Base-by-base conservation (phyloP, 2,113 vertebrate species). In the Myanophis thanlyinensis region DNA sequence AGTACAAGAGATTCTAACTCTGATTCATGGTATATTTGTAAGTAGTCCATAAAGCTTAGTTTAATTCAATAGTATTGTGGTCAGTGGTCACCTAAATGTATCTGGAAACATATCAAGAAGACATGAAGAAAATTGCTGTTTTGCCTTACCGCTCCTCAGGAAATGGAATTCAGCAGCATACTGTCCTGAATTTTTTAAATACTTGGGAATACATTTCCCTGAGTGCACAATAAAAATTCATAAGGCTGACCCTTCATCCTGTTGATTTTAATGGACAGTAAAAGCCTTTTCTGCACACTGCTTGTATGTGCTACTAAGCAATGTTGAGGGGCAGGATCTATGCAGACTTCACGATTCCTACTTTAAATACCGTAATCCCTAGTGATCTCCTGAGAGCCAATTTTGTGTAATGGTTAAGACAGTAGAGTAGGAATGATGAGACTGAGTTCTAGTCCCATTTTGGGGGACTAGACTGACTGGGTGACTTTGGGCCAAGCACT, bases 31-130 rank as follows among this genome's bases (percentile, higher is more conserved):
- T 54, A 3, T 51, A 89, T 35, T 56, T 92, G 51, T 88, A 85
- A 88, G 91, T 89, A 44, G 91, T 89, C 91, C 44, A 85, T 59
- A 73, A 89, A 40, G 30, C 91, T 86, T 59, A 25, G 25, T 27
- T 59, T 59, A 59, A 59, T 59, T 27, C 56, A 59, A 59, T 27
- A 59, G 25, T 27, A 59, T 59, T 59, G 56, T 27, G 25, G 56
- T 59, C 67, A 20, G n/a, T 73, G 67, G 15, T 80, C 18, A 80
- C 35, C 35, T 73, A 73, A 73, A 89, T 67, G 20, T 10, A n/a
- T 80, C 56, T 52, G 47, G n/a, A 48, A 90, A 49, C 1, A n/a
- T 12, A 73, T 48, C 12, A 90, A 49, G 25, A 35, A 48, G 47
- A 22, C n/a, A 84, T 13, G 59, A 25, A 52, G n/a, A 23, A n/a